These are phyloP conservation scores for Tribolium madens DNA, from an alignment of 1,140 invertebrate genomes.

Conservation along the genomic window DNA sequence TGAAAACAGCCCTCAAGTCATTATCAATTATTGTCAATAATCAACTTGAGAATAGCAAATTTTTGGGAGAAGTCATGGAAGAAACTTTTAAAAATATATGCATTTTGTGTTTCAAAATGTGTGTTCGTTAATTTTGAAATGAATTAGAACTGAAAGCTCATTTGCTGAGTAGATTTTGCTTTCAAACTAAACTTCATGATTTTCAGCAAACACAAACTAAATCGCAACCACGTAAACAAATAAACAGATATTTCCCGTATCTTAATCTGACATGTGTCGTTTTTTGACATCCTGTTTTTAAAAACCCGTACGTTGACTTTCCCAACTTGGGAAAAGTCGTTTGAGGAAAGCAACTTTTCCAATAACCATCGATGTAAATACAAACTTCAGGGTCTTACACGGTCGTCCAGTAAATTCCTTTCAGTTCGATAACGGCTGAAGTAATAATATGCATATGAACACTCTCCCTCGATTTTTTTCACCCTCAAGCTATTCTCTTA, in stretches of 20 bases:
- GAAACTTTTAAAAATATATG: too few species aligned
- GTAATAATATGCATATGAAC: constrained; percentile 28
- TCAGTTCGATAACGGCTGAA: background rate
- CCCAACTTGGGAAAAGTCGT: constrained; percentile 1
- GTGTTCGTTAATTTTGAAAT: too few species aligned
- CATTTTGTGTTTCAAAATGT: too few species aligned
- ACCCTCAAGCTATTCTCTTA: background rate
- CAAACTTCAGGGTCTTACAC: background rate
- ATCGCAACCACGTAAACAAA: background rate
- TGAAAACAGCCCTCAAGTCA: too few species aligned
- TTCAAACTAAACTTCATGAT: too few species aligned
- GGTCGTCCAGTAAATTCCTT: constrained; percentile 7
- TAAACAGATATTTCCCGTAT: background rate
- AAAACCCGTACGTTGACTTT: background rate
- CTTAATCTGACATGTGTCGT: constrained; percentile 1
- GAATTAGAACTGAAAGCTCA: too few species aligned
- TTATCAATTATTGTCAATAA: too few species aligned
- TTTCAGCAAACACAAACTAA: too few species aligned
- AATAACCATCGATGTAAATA: constrained; percentile 30
- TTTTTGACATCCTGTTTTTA: constrained; percentile 9
- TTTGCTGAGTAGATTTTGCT: too few species aligned
- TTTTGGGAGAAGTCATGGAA: too few species aligned
- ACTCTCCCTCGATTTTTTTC: background rate
- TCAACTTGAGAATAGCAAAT: too few species aligned
- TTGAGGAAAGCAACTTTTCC: constrained; percentile 18